Evolutionary conservation across 2,113 vertebrate species (phyloP).

Genomic region (Melanotaenia duboulayi): DNA sequence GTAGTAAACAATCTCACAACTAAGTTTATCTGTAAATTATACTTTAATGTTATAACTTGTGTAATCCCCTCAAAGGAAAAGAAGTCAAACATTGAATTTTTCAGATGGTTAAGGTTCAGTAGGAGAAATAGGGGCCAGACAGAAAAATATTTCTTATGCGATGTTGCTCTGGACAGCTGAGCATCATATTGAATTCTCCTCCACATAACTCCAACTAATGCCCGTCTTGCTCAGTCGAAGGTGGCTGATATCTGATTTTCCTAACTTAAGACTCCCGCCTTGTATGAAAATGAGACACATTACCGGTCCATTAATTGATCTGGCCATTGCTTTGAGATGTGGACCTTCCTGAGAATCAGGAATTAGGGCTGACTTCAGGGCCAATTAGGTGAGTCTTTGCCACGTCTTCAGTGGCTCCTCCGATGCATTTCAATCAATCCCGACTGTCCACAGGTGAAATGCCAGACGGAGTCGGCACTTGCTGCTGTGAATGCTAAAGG

Average conservation of each 20-base stretch:
- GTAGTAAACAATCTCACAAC: no score
- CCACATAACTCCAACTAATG: conserved; percentile 36
- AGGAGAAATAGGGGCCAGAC: conserved; percentile 14
- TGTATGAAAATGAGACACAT: conserved; percentile 78
- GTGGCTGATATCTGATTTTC: conserved; percentile 68
- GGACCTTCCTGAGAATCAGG: conserved; percentile 70
- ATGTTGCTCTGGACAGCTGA: conserved; percentile 19
- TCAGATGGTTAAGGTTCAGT: neutral
- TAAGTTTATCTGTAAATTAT: no score
- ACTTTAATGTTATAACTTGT: no score
- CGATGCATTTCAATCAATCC: conserved; percentile 74
- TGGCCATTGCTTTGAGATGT: conserved; percentile 76
- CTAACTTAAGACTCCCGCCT: conserved; percentile 47
- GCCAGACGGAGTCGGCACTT: conserved; percentile 62
- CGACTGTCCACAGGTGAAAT: conserved; percentile 79
- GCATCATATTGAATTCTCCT: conserved; percentile 44
- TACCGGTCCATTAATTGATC: conserved; percentile 82
- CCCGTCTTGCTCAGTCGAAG: conserved; percentile 48
- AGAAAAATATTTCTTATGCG: conserved; percentile 6
- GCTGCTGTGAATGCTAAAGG: conserved; percentile 73
- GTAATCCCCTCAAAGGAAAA: no score
- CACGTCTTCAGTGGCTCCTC: conserved; percentile 33
- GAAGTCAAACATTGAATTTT: neutral
- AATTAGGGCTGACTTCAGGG: conserved; percentile 74
- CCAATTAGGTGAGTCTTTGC: conserved; percentile 76